A percentile compares a stretch with the other conserved stretches of the same genome.
phyloP scores from a whole-genome alignment of 2,888 invertebrate species.

The Gnatocerus cornutus region DNA sequence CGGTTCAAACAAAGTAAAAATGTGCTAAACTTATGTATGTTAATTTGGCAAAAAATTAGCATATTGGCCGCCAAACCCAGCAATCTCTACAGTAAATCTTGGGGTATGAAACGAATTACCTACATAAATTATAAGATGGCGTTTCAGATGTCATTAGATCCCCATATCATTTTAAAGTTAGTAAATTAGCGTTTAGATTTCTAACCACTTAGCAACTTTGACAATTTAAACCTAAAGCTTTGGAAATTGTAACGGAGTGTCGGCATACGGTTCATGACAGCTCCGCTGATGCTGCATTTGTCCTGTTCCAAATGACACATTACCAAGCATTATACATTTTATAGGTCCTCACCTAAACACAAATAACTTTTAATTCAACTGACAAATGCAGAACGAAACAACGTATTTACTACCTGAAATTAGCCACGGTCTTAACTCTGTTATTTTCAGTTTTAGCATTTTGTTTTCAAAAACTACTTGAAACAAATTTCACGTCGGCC shows the following conservation, averaged over 20 bases:
- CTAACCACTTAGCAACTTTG: constrained; percentile 42
- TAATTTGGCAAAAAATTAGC: too few relatives aligned
- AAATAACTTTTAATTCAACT: neutral
- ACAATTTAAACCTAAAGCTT: constrained; percentile 40
- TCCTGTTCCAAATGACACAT: constrained; percentile 7
- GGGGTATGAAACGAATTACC: constrained; percentile 14
- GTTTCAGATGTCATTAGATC: constrained; percentile 32
- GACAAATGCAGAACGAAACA: neutral
- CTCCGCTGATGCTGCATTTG: constrained; percentile 26
- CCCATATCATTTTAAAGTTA: constrained; percentile 40
- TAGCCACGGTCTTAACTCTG: neutral
- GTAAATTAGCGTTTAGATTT: constrained; percentile 42
- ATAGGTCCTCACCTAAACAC: neutral
- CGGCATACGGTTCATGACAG: constrained; percentile 29
- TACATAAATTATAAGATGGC: constrained; percentile 28
- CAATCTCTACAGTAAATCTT: neutral
- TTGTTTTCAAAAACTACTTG: constrained; percentile 63
- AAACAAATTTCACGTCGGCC: constrained; percentile 70
- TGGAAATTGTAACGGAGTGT: constrained; percentile 21
- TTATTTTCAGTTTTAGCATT: constrained; percentile 34
- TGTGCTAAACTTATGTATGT: too few relatives aligned
- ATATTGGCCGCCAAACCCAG: too few relatives aligned
- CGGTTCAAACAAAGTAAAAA: too few relatives aligned
- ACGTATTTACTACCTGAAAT: neutral
- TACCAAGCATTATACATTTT: neutral